Evolutionary conservation across 1,140 invertebrate species (phyloP), one percentile per base, ranked within the genome.

Genomic region (Nasonia giraulti): DNA sequence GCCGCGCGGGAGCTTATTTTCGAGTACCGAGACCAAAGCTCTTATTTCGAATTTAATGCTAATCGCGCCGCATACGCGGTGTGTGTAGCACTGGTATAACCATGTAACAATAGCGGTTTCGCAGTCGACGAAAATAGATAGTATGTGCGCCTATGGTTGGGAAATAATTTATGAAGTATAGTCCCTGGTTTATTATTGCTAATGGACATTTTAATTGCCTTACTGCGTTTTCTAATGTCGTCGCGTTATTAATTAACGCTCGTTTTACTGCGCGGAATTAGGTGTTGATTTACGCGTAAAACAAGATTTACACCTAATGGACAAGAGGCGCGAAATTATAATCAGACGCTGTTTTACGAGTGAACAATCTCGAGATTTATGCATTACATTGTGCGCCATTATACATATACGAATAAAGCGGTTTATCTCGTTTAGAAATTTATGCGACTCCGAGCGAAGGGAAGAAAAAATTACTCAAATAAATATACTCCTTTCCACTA

Each of bases 381-480:
- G 55, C 55, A 62, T 62, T n/a, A 17, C 55, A 62, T 62, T 62
- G 55, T 17, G 31, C 33, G 17, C 4, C 17, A 31, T 31, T 80
- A 69, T 71, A 79, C 33, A 66, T 80, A 44, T 40, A 47, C 2
- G 11, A 50, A 73, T 81, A 33, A 76, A 66, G 47, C 73, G 62
- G 71, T 66, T 68, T 83, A n/a, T 62, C 37, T 62, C 37, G 27
- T 20, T 76, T 37, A 47, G 20, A 76, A 83, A 83, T 83, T 83
- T 83, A 83, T 83, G 50, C 27, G 47, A 12, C 20, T 74, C 50
- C 6, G 73, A 14, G 74, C 20, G 8, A 20, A 17, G 12, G 20
- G 20, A 76, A 44, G 27, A 27, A 44, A 76, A 76, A 76, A 17
- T 12, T 7, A 62, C 7, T 62, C 55, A 20, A 68, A 80, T 80